Evolutionary conservation across 2,888 invertebrate genomes (phyloP), one percentile per base, ranked within the genome.

Genomic region (Rhingia rostrata): DNA sequence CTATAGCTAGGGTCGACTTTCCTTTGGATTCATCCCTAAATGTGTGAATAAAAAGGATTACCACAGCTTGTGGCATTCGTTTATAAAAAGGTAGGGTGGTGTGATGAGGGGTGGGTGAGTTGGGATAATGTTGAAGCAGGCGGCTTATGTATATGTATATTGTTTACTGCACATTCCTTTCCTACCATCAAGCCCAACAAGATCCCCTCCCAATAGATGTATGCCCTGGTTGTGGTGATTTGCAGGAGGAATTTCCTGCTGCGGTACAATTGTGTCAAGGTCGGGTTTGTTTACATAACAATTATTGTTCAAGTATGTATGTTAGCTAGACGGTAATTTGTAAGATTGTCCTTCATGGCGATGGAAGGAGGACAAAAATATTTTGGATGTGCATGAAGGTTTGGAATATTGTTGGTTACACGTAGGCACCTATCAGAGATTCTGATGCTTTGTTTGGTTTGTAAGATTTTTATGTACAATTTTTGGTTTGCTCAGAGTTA

Each of bases 1-100:
- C 67, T 72, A 61, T 64, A 58, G 81, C 54, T 81, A 67, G 83
- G 80, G 84, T 80, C 80, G 84, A 80, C 70, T 80, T 84, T 84
- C 80, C 80, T 81, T 77, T 58, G 72, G 81, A 75, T 67, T 81
- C 77, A 81, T 77, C 75, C 81, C 81, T 75, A 81, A 80, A 85
- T 85, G 85, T 85, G 85, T 85, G 85, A 81, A 85, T 85, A 85
- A 81, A 85, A 85, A 77, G 85, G 85, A 85, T 85, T 85, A 85
- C 81, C 85, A 85, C 70, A 77, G 85, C 81, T 85, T 85, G 72
- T 81, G 85, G 85, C 69, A 74, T 74, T 84, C 70, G 70, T 80
- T 75, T 56, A 47, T 22, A 74, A 85, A 81, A 66, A 39, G 66
- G 32, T 39, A 69, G 54, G 77, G 51, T 63, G 39, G 51, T 69